Conservation (phyloP, 2,113 vertebrate genomes). For the Maccullochella peelii region DNA sequence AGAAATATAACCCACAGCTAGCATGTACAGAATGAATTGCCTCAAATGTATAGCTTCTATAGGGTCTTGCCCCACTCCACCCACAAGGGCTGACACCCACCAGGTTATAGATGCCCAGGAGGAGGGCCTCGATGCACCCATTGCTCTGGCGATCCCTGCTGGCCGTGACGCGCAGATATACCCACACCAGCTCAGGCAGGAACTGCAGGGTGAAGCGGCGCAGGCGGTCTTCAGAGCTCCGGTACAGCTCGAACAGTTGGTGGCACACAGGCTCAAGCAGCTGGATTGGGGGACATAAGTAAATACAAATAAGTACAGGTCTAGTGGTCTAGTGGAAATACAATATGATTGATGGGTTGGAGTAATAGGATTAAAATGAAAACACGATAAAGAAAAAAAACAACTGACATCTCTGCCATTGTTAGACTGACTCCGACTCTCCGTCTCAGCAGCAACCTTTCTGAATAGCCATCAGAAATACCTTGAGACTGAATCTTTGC, state of each 20-base stretch:
- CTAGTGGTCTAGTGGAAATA: neutral
- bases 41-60: neutral
- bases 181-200: slow-evolving; percentile 96
- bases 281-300: slow-evolving; percentile 74
- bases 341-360: neutral
- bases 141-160: slow-evolving; percentile 95
- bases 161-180: slow-evolving; percentile 92
- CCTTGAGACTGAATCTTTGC: neutral
- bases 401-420: neutral
- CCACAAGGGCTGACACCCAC: slow-evolving; percentile 80
- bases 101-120: slow-evolving; percentile 98
- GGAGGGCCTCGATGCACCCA: slow-evolving; percentile 96
- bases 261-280: slow-evolving; percentile 98
- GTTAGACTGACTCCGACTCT: neutral
- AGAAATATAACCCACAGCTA: too few species aligned
- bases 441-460: neutral
- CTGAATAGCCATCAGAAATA: neutral
- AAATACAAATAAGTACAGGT: slow-evolving; percentile 2
- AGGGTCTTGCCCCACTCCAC: neutral
- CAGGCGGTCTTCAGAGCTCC: slow-evolving; percentile 93
- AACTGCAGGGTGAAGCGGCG: slow-evolving; percentile 97
- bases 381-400: neutral
- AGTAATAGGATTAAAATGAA: neutral
- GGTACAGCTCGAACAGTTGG: slow-evolving; percentile 97
- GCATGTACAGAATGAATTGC: neutral